Evolutionary conservation across 2,888 invertebrate species (phyloP), one percentile per base, ranked within the genome.

Genomic region (Drosophila diplacantha): DNA sequence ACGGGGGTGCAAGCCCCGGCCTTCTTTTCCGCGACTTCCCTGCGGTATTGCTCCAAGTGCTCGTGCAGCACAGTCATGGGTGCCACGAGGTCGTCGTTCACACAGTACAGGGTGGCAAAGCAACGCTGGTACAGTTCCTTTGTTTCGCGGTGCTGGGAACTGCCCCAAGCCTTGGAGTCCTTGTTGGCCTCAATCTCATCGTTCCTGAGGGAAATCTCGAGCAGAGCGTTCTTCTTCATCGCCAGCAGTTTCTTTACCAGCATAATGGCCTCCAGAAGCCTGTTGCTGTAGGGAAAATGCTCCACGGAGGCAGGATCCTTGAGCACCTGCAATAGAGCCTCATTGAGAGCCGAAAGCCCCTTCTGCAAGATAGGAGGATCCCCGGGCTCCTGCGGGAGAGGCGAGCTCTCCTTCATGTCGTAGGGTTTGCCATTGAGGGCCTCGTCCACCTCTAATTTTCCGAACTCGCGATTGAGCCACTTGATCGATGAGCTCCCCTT

Each of bases 391-490:
- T 3, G 26, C 26, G 9, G 26, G 26, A 26, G 26, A 9, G 26
- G 9, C 26, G 26, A 9, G 7, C 5, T 20, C 22, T 22, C 22
- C 6, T 22, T 22, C 32, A 72, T 39, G 24, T 70, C 64, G 22
- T 69, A 78, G 31, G 29, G 1, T 29, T 29, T 11, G 11, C 3
- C 24, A 24, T 0, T 6, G 24, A 77, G 64, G 7, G 72, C 32
- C 7, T 58, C 53, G 18, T 77, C 75, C 14, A 81, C 32, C 1
- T 47, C 49, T 3, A 75, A 77, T 6, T 78, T 72, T 1, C 67
- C 49, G 24, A 78, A 78, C 67, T 78, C 77, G 29, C 59, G 66
- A 72, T 72, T 78, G 14, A 81, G 56, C 77, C 81, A 78, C 6
- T 68, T 70, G 20, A 70, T 70, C 3, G 72, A 60, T 14, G 0